Evolutionary conservation across 2,797 vertebrate species (phyloP).

Genomic region (Poeciliopsis infans): DNA sequence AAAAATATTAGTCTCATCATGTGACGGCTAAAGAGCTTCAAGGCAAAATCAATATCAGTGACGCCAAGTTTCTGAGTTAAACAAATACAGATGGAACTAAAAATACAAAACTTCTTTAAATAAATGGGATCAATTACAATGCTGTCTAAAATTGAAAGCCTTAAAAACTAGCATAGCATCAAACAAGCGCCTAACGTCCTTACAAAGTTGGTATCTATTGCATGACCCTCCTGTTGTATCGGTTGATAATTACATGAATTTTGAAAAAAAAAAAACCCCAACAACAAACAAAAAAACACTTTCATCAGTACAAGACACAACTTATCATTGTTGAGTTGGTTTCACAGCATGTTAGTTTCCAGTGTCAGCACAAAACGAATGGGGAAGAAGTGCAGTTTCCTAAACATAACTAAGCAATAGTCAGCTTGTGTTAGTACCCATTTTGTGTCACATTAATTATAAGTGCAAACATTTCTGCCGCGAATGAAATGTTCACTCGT

Average conservation of each 20-base stretch:
- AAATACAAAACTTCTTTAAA: slow-evolving; percentile 35
- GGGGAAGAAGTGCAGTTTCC: slow-evolving; percentile 36
- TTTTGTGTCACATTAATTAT: slow-evolving; percentile 63
- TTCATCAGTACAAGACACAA: slow-evolving; percentile 30
- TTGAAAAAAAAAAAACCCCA: slow-evolving; percentile 3
- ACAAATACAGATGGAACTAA: slow-evolving; percentile 7
- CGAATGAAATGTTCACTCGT: not conserved
- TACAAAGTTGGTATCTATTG: slow-evolving; percentile 38
- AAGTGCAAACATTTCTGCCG: slow-evolving; percentile 65
- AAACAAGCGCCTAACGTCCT: slow-evolving; percentile 22
- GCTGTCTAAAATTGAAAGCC: slow-evolving; percentile 14
- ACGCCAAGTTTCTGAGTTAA: slow-evolving; percentile 39
- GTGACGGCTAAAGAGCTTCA: not conserved
- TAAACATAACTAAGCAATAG: slow-evolving; percentile 34
- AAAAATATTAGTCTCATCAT: not conserved
- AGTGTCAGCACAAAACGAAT: slow-evolving; percentile 37
- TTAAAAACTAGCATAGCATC: slow-evolving; percentile 5
- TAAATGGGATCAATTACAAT: slow-evolving; percentile 45
- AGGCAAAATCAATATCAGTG: slow-evolving; percentile 28
- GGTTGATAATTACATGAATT: slow-evolving; percentile 16
- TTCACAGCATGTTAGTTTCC: slow-evolving; percentile 65
- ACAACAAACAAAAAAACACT: not conserved
- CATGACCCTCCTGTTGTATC: slow-evolving; percentile 28
- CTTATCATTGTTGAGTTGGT: slow-evolving; percentile 46
- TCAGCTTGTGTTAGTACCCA: slow-evolving; percentile 33